A percentile compares a stretch with the other conserved stretches of the same genome.
Conservation (phyloP, 2,888 invertebrate genomes). For the Apamea sordens region DNA sequence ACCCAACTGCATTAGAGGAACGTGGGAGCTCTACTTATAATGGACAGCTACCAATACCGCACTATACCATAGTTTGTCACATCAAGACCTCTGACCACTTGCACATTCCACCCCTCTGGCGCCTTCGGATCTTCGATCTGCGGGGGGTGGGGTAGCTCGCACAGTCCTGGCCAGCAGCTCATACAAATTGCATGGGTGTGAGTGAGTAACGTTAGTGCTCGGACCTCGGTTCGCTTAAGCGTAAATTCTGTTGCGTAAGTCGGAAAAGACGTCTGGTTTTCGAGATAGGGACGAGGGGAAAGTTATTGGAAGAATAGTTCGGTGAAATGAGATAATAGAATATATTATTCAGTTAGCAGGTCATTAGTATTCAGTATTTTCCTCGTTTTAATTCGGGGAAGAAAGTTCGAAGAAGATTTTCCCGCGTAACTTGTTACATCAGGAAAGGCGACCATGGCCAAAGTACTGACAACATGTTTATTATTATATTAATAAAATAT, state of each 20-base stretch:
- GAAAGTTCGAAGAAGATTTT: conserved; percentile 29
- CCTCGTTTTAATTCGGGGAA: conserved; percentile 18
- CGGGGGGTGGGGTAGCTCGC: conserved; percentile 75
- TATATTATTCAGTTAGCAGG: conserved; percentile 65
- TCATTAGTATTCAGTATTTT: conserved; percentile 57
- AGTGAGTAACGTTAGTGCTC: conserved; percentile 87
- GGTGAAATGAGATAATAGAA: conserved; percentile 75
- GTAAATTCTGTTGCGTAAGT: conserved; percentile 90
- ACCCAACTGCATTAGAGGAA: conserved; percentile 59
- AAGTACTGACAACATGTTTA: background rate
- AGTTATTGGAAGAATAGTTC: conserved; percentile 80
- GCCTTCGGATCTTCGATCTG: conserved; percentile 69
- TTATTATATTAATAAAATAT: background rate
- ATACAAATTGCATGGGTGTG: conserved; percentile 88
- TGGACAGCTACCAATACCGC: conserved; percentile 84
- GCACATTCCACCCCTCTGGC: conserved; percentile 78
- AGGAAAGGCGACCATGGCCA: background rate
- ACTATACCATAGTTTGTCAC: conserved; percentile 88
- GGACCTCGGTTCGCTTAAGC: conserved; percentile 88
- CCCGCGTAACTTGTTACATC: conserved; percentile 14
- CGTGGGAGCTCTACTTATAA: conserved; percentile 72
- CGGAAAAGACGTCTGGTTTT: conserved; percentile 87
- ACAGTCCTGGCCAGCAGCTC: conserved; percentile 74
- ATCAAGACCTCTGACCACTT: conserved; percentile 86
- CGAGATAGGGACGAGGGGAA: conserved; percentile 81